Evolutionary conservation across 2,888 invertebrate genomes (phyloP), one percentile per base, ranked within the genome.

Genomic region (Apodemia mormo): DNA sequence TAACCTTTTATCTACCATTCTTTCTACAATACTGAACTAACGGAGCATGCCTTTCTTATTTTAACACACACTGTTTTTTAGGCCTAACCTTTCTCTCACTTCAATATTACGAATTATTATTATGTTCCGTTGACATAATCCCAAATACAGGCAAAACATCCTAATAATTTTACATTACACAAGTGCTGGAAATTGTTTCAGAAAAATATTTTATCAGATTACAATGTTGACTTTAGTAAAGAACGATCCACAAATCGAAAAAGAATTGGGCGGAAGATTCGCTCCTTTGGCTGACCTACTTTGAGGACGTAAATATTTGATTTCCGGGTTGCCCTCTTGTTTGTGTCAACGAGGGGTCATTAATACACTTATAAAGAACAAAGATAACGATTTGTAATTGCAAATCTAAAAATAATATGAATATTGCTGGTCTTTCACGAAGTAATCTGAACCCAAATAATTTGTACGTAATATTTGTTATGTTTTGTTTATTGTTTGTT

Each of bases 291-390:
- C 75, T 74, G 73, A 71, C 76, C 74, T 73, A 73, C 74, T 76
- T 73, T 70, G 73, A 71, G 70, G 40, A 58, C 29, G 71, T 81
- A 77, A 81, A 81, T 81, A 82, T 81, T 81, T 81, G 73, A 81
- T 81, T 72, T 45, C 69, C 70, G 73, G 56, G 49, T 66, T 66
- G 30, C 29, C 52, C 65, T 37, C 64, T 68, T 45, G 58, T 68
- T 65, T 65, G 52, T 68, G 68, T 68, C 68, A 65, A 64, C 52
- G 37, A 68, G 37, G 68, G 37, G 43, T 52, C 65, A 22, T 61
- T 68, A 64, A 49, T 65, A 68, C 33, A 65, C 52, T 65, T 65
- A 68, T 65, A 30, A 5, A 58, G 22, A 30, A 58, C 58, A 58
- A 30, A 12, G 58, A 58, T 58, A 58, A 58, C 29, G 29, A 58